A percentile compares a stretch with the other conserved stretches of the same genome.
These are phyloP conservation scores for Agelaius phoeniceus DNA, from an alignment of 2,113 vertebrate genomes.

Conservation along the genomic window DNA sequence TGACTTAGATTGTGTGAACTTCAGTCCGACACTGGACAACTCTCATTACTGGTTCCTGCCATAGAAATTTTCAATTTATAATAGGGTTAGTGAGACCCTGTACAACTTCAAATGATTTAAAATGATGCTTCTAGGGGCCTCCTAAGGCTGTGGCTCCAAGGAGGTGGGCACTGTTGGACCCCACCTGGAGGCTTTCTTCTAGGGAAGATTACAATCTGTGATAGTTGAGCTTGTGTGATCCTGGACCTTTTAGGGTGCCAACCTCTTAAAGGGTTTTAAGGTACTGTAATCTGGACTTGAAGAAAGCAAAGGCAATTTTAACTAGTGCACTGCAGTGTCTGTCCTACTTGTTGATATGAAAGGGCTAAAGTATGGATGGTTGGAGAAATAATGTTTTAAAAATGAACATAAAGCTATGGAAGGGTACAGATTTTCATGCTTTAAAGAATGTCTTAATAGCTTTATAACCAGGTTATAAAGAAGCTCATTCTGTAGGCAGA, in stretches of 20 bases:
- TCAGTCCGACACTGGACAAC: background rate
- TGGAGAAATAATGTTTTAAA: background rate
- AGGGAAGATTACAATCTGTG: background rate
- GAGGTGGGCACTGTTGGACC: background rate
- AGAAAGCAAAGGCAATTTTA: background rate
- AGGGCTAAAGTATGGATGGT: background rate
- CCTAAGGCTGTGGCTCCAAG: background rate
- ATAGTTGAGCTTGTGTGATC: background rate
- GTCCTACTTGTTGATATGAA: background rate
- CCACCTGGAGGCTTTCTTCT: background rate
- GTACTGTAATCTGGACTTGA: background rate
- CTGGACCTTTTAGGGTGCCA: background rate
- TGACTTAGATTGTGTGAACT: background rate
- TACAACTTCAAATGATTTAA: background rate
- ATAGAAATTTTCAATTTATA: background rate
- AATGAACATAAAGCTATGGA: background rate
- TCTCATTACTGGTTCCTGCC: background rate
- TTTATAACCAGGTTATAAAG: background rate
- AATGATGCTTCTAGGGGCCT: rapidly evolving
- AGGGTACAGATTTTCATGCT: background rate
- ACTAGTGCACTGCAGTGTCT: background rate
- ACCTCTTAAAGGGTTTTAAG: background rate
- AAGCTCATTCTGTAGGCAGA: background rate
- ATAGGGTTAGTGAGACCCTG: background rate
- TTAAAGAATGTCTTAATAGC: background rate